Percentiles rank a stretch among this genome's conserved stretches.
phyloP scores from a whole-genome alignment of 2,113 vertebrate genomes.

The Orcinus orca region DNA sequence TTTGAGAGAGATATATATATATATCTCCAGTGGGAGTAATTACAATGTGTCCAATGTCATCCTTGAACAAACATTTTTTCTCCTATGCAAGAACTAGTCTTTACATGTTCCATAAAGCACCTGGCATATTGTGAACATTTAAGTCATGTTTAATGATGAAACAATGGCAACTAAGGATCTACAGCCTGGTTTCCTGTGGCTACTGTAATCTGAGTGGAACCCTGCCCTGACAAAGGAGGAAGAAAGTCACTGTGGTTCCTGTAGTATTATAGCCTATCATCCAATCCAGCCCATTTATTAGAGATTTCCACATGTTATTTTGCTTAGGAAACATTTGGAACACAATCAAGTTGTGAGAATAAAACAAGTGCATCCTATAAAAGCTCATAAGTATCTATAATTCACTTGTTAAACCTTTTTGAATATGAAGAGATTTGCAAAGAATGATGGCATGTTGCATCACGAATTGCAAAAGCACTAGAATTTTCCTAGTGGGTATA shows the following conservation, averaged over 20 bases:
- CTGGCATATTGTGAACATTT: conserved; percentile 43
- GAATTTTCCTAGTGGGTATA: neutral
- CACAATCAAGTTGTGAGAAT: neutral
- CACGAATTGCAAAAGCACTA: neutral
- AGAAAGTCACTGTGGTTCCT: neutral
- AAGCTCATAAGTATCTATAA: neutral
- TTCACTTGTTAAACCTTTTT: neutral
- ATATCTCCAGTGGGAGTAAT: conserved; percentile 43
- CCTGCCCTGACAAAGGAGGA: neutral
- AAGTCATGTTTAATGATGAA: conserved; percentile 50
- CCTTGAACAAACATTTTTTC: conserved; percentile 24
- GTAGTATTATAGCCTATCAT: neutral
- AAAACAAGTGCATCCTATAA: neutral
- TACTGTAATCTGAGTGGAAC: neutral
- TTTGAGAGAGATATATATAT: conserved; percentile 21
- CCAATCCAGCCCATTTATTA: neutral
- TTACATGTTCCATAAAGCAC: conserved; percentile 25
- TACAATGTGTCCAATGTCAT: conserved; percentile 28
- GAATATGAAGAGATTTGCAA: neutral
- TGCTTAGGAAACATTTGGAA: conserved; percentile 32
- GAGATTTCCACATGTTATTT: neutral
- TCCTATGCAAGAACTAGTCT: conserved; percentile 20
- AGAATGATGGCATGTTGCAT: neutral
- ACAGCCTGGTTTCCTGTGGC: neutral
- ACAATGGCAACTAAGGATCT: neutral